A percentile compares a stretch with the other conserved stretches of the same genome.
Evolutionary conservation across 2,113 vertebrate genomes (phyloP).

Genomic region (Uria aalge): DNA sequence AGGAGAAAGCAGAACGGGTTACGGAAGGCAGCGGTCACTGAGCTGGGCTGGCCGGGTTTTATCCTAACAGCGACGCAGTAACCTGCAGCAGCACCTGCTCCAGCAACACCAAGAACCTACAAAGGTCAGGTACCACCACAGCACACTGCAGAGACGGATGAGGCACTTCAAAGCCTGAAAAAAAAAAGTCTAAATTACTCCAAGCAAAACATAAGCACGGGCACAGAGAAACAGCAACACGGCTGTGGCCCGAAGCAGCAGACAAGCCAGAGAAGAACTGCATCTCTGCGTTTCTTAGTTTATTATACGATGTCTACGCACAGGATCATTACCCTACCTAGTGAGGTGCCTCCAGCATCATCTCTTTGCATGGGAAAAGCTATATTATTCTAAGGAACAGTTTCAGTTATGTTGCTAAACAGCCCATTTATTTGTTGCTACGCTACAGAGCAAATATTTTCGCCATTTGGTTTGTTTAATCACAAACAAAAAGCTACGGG

Average conservation of each 20-base stretch:
- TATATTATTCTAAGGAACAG: neutral
- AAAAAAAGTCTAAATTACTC: neutral
- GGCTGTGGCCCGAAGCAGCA: neutral
- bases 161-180: neutral
- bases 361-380: neutral
- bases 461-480: neutral
- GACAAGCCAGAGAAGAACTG: neutral
- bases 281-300: neutral
- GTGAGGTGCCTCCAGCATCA: neutral
- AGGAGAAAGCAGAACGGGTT: neutral
- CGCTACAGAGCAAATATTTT: slow-evolving; percentile 15
- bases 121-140: neutral
- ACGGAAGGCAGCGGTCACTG: neutral
- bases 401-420: neutral
- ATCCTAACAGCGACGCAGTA: neutral
- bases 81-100: neutral
- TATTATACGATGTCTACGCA: rapidly evolving
- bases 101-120: neutral
- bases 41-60: neutral
- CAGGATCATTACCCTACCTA: neutral
- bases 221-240: neutral
- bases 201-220: rapidly evolving
- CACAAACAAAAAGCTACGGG: neutral
- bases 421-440: neutral
- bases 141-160: rapidly evolving